phyloP scores from a whole-genome alignment of 2,113 vertebrate species.

The Chroicocephalus ridibundus region DNA sequence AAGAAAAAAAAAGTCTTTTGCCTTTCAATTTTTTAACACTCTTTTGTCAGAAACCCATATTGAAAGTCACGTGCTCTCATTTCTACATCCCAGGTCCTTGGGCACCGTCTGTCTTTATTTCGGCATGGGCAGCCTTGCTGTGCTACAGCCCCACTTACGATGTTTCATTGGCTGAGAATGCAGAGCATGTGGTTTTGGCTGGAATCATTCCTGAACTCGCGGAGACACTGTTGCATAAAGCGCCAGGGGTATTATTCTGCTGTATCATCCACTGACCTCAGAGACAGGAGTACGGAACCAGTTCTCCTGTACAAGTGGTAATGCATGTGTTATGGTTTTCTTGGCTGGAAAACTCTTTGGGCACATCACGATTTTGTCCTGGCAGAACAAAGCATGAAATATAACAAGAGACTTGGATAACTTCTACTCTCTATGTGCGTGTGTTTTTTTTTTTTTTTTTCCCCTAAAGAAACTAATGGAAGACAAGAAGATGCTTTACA shows the following conservation, averaged over 20 bases:
- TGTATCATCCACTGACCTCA: constrained; percentile 54
- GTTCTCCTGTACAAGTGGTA: not conserved
- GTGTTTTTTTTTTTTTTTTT: not conserved
- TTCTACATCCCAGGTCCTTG: not conserved
- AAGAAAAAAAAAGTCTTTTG: not conserved
- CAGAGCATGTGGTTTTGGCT: constrained; percentile 49
- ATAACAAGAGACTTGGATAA: not conserved
- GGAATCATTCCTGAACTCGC: not conserved
- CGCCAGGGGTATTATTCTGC: not conserved
- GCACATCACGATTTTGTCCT: not conserved
- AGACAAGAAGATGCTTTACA: not conserved
- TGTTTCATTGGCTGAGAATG: constrained; percentile 65
- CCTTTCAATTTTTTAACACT: not conserved
- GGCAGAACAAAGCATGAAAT: not conserved
- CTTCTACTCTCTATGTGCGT: not conserved
- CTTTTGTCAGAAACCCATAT: not conserved
- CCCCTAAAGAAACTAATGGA: not conserved
- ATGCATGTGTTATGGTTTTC: constrained; percentile 11
- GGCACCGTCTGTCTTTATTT: not conserved
- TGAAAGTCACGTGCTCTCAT: not conserved
- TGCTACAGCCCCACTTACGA: not conserved
- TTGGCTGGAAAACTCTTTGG: not conserved
- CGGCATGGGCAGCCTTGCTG: not conserved
- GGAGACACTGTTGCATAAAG: constrained; percentile 33
- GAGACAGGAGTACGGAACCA: not conserved